phyloP scores from a whole-genome alignment of 1,140 invertebrate genomes.

The Rhagoletis pomonella region DNA sequence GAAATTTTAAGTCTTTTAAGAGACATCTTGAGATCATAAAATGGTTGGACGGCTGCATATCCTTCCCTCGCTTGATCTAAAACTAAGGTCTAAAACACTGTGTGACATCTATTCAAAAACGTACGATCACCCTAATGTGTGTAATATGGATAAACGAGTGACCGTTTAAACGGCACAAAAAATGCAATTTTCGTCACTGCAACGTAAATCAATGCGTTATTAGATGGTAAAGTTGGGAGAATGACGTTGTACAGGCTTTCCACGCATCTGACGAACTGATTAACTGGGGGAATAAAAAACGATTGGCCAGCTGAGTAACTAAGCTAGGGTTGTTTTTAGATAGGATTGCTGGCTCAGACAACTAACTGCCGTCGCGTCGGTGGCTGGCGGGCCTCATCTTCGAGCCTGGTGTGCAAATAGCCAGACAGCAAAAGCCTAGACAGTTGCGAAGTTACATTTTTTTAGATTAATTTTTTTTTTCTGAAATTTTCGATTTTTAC shows the following conservation, averaged over 20 bases:
- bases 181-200: conserved; percentile 54
- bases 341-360: conserved; percentile 20
- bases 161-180: conserved; percentile 43
- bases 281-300: not conserved
- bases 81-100: too few relatives aligned
- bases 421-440: conserved; percentile 11
- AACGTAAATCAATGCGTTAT: conserved; percentile 54
- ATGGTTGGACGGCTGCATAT: too few relatives aligned
- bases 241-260: not conserved
- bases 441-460: not conserved
- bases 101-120: not conserved
- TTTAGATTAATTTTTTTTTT: not conserved
- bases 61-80: too few relatives aligned
- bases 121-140: not conserved
- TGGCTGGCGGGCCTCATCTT: not conserved
- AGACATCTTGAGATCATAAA: too few relatives aligned
- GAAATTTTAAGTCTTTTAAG: too few relatives aligned
- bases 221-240: conserved; percentile 20
- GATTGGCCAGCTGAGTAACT: conserved; percentile 25
- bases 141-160: not conserved
- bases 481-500: not conserved
- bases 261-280: not conserved
- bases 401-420: not conserved
- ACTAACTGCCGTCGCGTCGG: not conserved
- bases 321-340: conserved; percentile 6